Evolutionary conservation across 2,113 vertebrate species (phyloP).

Genomic region (Monopterus albus): DNA sequence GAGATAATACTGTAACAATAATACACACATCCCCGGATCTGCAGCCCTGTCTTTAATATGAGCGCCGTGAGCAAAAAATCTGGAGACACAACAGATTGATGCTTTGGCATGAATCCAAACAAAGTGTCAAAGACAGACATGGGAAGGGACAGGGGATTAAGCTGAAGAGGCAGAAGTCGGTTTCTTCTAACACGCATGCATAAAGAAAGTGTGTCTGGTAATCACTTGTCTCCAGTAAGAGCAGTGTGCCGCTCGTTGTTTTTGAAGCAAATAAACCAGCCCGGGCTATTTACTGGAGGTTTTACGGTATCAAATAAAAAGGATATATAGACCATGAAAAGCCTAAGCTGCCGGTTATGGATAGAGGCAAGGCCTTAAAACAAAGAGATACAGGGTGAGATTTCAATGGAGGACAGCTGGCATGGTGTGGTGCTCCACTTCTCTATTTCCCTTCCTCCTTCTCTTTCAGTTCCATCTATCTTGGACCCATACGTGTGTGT

Average conservation of each 20-base stretch:
- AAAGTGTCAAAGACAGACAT: constrained; percentile 49
- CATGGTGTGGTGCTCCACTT: constrained; percentile 37
- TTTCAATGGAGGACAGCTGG: constrained; percentile 71
- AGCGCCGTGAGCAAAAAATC: constrained; percentile 41
- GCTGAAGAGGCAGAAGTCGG: constrained; percentile 40
- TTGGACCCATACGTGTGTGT: background rate
- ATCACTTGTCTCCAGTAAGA: constrained; percentile 52
- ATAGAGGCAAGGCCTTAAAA: constrained; percentile 54
- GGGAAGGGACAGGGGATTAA: constrained; percentile 43
- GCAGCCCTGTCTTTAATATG: constrained; percentile 14
- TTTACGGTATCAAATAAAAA: constrained; percentile 76
- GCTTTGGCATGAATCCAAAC: constrained; percentile 58
- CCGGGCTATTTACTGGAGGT: constrained; percentile 66
- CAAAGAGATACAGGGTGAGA: constrained; percentile 59
- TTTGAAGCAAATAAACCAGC: constrained; percentile 64
- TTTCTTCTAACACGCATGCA: constrained; percentile 21
- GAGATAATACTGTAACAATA: background rate
- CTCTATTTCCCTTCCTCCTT: constrained; percentile 48
- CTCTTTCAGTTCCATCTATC: constrained; percentile 42
- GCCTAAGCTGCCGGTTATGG: constrained; percentile 56
- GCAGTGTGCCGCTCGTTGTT: constrained; percentile 54
- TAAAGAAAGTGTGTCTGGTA: constrained; percentile 28
- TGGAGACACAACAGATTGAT: constrained; percentile 56
- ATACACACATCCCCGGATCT: background rate
- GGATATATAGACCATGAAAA: constrained; percentile 74